Base-by-base conservation (phyloP, 2,113 vertebrate genomes). In the Tichodroma muraria region DNA sequence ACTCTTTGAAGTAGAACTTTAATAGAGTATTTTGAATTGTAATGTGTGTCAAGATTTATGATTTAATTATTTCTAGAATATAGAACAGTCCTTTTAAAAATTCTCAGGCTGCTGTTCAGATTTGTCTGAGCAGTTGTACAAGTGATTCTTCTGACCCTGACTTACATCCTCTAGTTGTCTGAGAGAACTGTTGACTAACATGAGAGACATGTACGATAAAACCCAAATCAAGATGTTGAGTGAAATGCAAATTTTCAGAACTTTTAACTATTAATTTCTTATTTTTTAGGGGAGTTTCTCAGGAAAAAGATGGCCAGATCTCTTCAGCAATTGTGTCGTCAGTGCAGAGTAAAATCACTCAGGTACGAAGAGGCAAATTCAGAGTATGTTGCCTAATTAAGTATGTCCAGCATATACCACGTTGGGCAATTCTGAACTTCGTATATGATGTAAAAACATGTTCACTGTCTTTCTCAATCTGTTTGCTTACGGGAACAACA, bases 301-400 rank as follows among this genome's bases (percentile, higher is more conserved):
- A 98, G 98, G 99, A 99, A 98, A 99, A 99, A 96, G 99, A 99
- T 75, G 99, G 98, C 83, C 98, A 98, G 86, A 98, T 99, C 97
- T 98, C 99, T 38, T 99, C 99, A 38, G 98, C 99, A 59, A 99
- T 99, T 54, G 98, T 99, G 24, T 99, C 99, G 24, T 99, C 99
- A 7, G 99, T 99, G 92, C 99, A 99, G 98, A 98, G 98, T 96
- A 99, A 99, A 98, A 99, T 99, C 97, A 99, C 99, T 99, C 99
- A 99, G 99, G 99, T 99, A 98, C 77, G n/a, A 68, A 10, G 12
- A 38, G 22, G 50, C 18, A 31, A 25, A 28, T 27, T 44, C 16
- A 24, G 16, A 72, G 3, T 47, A 8, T 80, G 11, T 50, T 76
- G 18, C 45, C n/a, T 89, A 25, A 60, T 63, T 37, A 37, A 71